Evolutionary conservation across 2,797 vertebrate genomes (phyloP).

Genomic region (Leptatherina wallacei): DNA sequence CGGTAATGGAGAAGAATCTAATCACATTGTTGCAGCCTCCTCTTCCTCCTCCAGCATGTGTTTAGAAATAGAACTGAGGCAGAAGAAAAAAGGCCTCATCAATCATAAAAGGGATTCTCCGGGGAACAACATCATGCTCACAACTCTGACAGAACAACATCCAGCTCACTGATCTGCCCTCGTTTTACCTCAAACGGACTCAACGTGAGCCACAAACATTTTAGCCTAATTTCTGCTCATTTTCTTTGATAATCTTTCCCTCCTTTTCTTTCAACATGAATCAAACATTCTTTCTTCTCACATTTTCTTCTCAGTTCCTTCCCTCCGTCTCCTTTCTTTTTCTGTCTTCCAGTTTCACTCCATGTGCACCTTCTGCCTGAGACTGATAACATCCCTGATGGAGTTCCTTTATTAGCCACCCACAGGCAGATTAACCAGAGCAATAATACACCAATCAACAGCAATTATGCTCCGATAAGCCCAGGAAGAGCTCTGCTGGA

Average conservation of each 20-base stretch:
- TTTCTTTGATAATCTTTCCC: constrained; percentile 26
- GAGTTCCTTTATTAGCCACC: constrained; percentile 79
- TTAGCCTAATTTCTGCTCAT: constrained; percentile 3
- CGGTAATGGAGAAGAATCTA: constrained; percentile 69
- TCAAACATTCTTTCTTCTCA: constrained; percentile 24
- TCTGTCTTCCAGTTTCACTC: constrained; percentile 51
- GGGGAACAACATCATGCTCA: constrained; percentile 48
- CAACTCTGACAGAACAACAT: constrained; percentile 62
- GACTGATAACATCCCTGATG: constrained; percentile 76
- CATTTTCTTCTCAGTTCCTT: constrained; percentile 5
- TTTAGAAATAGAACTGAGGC: constrained; percentile 70
- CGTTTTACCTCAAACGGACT: constrained; percentile 33
- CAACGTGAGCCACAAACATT: constrained; percentile 19
- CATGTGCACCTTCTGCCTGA: constrained; percentile 65
- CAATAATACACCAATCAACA: constrained; percentile 81
- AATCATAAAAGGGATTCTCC: constrained; percentile 63
- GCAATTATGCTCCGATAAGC: constrained; percentile 78
- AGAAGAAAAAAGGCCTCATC: constrained; percentile 66
- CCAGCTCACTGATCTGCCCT: constrained; percentile 47
- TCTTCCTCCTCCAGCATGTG: constrained; percentile 46
- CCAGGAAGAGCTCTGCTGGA: constrained; percentile 67
- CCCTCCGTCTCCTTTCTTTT: constrained; percentile 16
- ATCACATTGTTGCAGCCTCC: constrained; percentile 61
- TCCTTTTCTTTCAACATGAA: constrained; percentile 34
- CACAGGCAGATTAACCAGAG: constrained; percentile 75